These are phyloP conservation scores for Raillietiella orientalis DNA, from an alignment of 2,888 invertebrate genomes.

Conservation along the genomic window DNA sequence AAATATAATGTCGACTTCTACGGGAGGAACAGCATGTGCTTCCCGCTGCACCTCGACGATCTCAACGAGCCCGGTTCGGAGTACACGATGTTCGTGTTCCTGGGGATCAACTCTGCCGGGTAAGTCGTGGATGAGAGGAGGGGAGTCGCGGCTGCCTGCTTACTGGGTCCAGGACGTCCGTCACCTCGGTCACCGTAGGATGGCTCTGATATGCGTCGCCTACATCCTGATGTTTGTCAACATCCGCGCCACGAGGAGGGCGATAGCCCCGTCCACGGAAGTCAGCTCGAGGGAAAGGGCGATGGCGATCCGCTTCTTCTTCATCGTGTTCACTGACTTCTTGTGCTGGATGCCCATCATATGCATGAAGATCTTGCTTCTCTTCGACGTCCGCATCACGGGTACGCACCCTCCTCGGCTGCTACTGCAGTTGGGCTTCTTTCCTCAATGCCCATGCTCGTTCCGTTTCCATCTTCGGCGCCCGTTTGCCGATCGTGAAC, in stretches of 20 bases:
- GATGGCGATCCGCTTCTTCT: slow-evolving; percentile 28
- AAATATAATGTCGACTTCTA: slow-evolving; percentile 18
- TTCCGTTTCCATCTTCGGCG: too few relatives aligned
- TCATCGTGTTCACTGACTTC: slow-evolving; percentile 32
- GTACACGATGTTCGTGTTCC: slow-evolving; percentile 31
- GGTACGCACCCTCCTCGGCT: too few relatives aligned
- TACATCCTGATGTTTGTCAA: slow-evolving; percentile 27
- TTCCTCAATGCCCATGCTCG: too few relatives aligned
- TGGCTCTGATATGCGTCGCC: slow-evolving; percentile 13
- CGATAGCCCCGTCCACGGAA: slow-evolving; percentile 19
- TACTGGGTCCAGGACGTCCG: too few relatives aligned
- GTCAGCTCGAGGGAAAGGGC: slow-evolving; percentile 28
- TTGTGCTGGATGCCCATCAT: slow-evolving; percentile 35
- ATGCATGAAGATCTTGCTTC: slow-evolving; percentile 23
- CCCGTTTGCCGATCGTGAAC: too few relatives aligned
- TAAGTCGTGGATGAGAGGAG: slow-evolving; percentile 10
- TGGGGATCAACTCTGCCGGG: slow-evolving; percentile 26
- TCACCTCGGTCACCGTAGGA: too few relatives aligned
- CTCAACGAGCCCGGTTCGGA: slow-evolving; percentile 31
- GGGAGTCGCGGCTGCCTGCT: too few relatives aligned
- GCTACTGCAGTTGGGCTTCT: too few relatives aligned
- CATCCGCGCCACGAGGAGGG: slow-evolving; percentile 24
- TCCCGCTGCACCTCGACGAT: slow-evolving; percentile 32
- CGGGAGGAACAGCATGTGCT: slow-evolving; percentile 29
- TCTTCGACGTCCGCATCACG: slow-evolving; percentile 19